A percentile compares a stretch with the other conserved stretches of the same genome.
Conservation (phyloP, 2,888 invertebrate genomes). For the Tineola bisselliella region DNA sequence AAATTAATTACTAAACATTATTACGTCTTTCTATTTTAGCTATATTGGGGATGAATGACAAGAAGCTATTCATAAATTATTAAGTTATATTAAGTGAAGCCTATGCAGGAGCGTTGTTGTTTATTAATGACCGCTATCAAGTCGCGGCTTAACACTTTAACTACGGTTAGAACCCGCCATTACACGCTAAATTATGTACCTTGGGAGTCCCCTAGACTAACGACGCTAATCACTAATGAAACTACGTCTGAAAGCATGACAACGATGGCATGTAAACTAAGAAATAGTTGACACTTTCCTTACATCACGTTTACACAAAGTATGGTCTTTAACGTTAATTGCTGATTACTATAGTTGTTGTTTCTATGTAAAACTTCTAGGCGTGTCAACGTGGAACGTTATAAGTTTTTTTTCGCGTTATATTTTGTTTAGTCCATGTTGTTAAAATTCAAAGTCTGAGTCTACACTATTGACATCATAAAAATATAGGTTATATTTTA, state of each 20-base stretch:
- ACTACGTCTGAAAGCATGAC: slow-evolving; percentile 16
- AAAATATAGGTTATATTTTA: no score
- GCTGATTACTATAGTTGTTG: no score
- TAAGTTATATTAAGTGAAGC: background rate
- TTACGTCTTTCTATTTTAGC: background rate
- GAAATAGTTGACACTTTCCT: background rate
- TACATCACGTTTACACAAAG: no score
- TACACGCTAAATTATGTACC: slow-evolving; percentile 37
- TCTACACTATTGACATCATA: no score
- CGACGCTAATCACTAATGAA: slow-evolving; percentile 27
- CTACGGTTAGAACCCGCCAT: slow-evolving; percentile 36
- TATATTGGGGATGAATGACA: background rate
- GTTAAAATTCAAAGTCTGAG: no score
- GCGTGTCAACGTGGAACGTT: no score
- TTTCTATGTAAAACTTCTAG: no score
- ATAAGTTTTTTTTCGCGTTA: no score
- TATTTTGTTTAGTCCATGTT: no score
- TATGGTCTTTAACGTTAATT: no score
- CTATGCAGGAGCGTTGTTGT: slow-evolving; percentile 30
- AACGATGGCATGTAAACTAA: slow-evolving; percentile 11
- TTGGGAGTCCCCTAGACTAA: slow-evolving; percentile 30
- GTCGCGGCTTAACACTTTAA: slow-evolving; percentile 44
- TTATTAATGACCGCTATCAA: slow-evolving; percentile 47
- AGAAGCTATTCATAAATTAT: slow-evolving; percentile 7
- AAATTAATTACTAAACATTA: no score